Evolutionary conservation across 2,113 vertebrate genomes (phyloP).

Genomic region (Trematomus loennbergii): DNA sequence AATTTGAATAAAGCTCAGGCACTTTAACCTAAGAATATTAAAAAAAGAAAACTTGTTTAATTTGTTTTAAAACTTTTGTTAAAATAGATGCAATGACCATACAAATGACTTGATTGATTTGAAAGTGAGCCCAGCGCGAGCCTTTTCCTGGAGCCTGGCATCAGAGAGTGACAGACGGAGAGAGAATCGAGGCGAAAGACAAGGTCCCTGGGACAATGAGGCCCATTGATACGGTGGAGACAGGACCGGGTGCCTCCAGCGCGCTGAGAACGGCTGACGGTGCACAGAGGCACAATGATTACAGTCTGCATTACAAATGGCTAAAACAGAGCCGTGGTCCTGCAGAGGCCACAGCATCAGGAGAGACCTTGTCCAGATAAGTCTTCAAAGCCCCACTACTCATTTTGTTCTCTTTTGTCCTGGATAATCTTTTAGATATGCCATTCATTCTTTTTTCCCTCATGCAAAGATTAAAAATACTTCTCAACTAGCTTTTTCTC

Average conservation of each 20-base stretch:
- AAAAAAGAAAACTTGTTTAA: neutral
- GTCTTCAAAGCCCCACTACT: neutral
- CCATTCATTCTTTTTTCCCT: neutral
- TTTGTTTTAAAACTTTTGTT: neutral
- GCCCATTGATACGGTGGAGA: conserved; percentile 80
- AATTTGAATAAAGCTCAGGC: neutral
- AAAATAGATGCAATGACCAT: neutral
- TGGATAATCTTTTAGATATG: neutral
- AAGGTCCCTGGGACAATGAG: conserved; percentile 73
- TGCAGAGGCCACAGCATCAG: conserved; percentile 45
- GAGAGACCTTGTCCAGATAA: conserved; percentile 26
- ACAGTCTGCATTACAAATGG: conserved; percentile 74
- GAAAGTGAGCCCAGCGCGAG: conserved; percentile 13
- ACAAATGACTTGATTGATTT: conserved; percentile 13
- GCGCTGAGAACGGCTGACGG: conserved; percentile 61
- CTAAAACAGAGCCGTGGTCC: conserved; percentile 67
- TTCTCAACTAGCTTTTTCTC: neutral
- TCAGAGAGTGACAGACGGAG: conserved; percentile 48
- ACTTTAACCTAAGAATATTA: neutral
- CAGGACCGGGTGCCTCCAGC: conserved; percentile 75
- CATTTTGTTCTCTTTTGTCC: conserved; percentile 19
- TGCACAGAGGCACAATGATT: conserved; percentile 75
- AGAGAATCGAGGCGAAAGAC: conserved; percentile 48
- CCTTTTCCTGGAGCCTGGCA: conserved; percentile 45
- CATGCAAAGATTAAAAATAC: neutral